Percentiles rank a stretch among this genome's conserved stretches.
Conservation (phyloP, 2,888 invertebrate species). For the Melanophora roralis region DNA sequence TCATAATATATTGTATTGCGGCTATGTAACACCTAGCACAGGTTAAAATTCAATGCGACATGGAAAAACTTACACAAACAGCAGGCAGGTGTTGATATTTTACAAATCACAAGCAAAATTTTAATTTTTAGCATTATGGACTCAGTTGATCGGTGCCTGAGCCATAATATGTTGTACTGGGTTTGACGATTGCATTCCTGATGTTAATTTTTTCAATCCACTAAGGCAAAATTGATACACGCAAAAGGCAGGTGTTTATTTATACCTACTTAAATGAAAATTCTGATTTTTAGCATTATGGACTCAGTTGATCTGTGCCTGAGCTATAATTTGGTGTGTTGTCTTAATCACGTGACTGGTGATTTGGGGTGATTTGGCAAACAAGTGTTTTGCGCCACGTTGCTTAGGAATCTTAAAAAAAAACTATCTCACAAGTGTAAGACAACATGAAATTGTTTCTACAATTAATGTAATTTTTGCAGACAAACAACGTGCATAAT, state of each 20-base stretch:
- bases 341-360: not conserved
- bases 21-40: not conserved
- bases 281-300: slow-evolving; percentile 14
- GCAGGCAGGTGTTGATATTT: not conserved
- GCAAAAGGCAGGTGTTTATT: not conserved
- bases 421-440: slow-evolving; percentile 10
- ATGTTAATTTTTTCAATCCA: not conserved
- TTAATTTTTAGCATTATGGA: slow-evolving; percentile 62
- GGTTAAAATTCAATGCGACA: not conserved
- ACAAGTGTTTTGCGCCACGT: too few relatives aligned
- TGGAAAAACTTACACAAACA: not conserved
- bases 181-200: not conserved
- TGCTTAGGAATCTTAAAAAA: too few relatives aligned
- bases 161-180: slow-evolving; percentile 23
- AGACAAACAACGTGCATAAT: too few relatives aligned
- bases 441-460: slow-evolving; percentile 55
- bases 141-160: slow-evolving; percentile 63
- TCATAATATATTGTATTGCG: slow-evolving; percentile 17
- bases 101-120: not conserved
- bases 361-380: too few relatives aligned
- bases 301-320: slow-evolving; percentile 16
- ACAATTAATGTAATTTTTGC: slow-evolving; percentile 41
- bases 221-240: not conserved
- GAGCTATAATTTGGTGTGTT: slow-evolving; percentile 40
- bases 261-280: not conserved